A percentile compares a stretch with the other conserved stretches of the same genome.
Conservation (phyloP, 2,797 vertebrate species). For the Xyrichtys novacula region DNA sequence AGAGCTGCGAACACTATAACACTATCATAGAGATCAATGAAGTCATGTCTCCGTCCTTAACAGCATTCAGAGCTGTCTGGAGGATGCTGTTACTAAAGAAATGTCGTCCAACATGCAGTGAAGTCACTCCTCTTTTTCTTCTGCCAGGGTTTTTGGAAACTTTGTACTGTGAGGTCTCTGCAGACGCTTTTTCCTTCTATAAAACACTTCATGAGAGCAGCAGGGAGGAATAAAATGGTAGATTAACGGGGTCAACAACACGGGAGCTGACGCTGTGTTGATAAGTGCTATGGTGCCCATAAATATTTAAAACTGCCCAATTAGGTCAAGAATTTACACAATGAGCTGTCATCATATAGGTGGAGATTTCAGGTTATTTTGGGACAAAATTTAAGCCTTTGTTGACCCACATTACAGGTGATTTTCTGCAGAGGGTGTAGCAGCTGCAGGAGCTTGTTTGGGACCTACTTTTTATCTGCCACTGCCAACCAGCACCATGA, state of each 20-base stretch:
- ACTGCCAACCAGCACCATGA: too few relatives aligned
- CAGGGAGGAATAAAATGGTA: background rate
- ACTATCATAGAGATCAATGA: slow-evolving; percentile 31
- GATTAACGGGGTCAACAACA: slow-evolving; percentile 11
- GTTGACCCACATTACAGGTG: background rate
- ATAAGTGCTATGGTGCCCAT: background rate
- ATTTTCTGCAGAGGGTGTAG: background rate
- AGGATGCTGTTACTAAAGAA: slow-evolving; percentile 10
- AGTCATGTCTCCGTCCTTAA: slow-evolving; percentile 34
- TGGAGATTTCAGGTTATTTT: background rate
- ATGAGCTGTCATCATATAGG: background rate
- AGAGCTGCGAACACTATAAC: background rate
- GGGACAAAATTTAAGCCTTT: background rate
- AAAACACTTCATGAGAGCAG: slow-evolving; percentile 14
- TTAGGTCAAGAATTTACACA: slow-evolving; percentile 4
- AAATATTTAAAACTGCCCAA: slow-evolving; percentile 11
- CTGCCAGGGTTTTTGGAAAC: background rate
- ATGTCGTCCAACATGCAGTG: background rate
- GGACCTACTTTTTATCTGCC: background rate
- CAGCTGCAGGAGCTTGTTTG: background rate
- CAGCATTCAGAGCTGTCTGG: background rate
- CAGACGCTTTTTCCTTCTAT: slow-evolving; percentile 6
- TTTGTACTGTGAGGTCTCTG: background rate
- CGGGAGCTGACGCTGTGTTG: slow-evolving; percentile 7
- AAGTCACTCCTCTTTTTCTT: background rate